Evolutionary conservation across 2,113 vertebrate genomes (phyloP).

Genomic region (Zapornia atra): DNA sequence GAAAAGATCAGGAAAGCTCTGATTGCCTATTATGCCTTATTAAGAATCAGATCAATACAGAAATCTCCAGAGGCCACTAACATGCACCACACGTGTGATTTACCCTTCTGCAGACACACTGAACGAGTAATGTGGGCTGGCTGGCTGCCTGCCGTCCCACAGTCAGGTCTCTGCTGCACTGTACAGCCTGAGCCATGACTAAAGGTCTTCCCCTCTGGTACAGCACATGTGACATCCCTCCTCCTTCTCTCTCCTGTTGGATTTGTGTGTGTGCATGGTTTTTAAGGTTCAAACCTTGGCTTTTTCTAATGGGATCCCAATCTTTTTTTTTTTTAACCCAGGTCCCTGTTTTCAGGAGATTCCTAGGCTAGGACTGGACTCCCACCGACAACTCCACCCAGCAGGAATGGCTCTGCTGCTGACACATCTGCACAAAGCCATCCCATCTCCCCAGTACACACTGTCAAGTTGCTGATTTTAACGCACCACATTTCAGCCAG

Average conservation of each 20-base stretch:
- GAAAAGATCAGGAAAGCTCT: slow-evolving; percentile 33
- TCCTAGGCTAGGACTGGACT: not conserved
- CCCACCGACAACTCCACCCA: not conserved
- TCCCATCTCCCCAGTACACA: not conserved
- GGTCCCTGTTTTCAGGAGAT: not conserved
- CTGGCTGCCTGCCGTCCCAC: not conserved
- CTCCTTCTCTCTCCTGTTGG: not conserved
- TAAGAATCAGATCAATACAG: slow-evolving; percentile 70
- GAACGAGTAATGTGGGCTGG: not conserved
- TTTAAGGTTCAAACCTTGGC: not conserved
- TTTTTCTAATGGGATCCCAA: not conserved
- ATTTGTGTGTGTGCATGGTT: not conserved
- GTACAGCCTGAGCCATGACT: accelerated
- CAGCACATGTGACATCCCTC: accelerated
- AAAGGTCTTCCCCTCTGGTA: not conserved
- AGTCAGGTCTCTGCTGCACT: not conserved
- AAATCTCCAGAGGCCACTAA: slow-evolving; percentile 22
- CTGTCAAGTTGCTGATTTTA: not conserved
- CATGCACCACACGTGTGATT: not conserved
- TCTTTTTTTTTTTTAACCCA: not conserved
- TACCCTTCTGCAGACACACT: not conserved
- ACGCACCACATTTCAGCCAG: not conserved
- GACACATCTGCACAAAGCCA: not conserved
- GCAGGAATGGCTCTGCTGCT: not conserved
- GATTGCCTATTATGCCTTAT: slow-evolving; percentile 69